Percentiles rank a stretch among this genome's conserved stretches.
These are phyloP conservation scores for Enoplosus armatus DNA, from an alignment of 2,797 vertebrate species.

Conservation along the genomic window DNA sequence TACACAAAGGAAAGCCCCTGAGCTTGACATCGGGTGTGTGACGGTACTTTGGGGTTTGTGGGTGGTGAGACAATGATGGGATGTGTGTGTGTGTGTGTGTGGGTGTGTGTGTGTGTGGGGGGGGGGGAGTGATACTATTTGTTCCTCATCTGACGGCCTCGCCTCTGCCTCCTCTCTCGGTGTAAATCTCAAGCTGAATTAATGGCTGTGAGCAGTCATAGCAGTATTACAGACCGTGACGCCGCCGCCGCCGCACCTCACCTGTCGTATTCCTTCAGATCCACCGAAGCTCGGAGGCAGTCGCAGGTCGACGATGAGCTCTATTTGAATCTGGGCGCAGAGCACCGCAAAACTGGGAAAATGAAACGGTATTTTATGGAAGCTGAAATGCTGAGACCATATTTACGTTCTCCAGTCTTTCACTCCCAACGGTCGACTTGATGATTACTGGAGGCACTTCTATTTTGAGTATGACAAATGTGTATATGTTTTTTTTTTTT, in stretches of 20 bases:
- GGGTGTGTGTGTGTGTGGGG: conserved; percentile 7
- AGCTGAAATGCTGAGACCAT: conserved; percentile 69
- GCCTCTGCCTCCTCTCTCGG: conserved; percentile 49
- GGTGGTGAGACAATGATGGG: conserved; percentile 32
- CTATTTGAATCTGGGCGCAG: conserved; percentile 38
- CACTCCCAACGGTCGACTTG: conserved; percentile 52
- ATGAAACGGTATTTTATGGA: conserved; percentile 54
- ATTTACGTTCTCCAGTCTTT: conserved; percentile 75
- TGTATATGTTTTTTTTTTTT: conserved; percentile 73
- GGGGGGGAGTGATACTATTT: conserved; percentile 21
- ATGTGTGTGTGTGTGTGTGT: background rate
- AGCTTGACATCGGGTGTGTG: conserved; percentile 62
- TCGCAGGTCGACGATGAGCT: conserved; percentile 35
- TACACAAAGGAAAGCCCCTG: conserved; percentile 53
- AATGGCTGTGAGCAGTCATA: conserved; percentile 40
- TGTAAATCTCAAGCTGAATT: conserved; percentile 49
- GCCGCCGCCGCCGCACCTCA: conserved; percentile 29
- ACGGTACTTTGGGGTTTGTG: conserved; percentile 73
- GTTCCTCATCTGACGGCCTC: conserved; percentile 48
- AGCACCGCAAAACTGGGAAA: conserved; percentile 34
- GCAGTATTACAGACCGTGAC: conserved; percentile 14
- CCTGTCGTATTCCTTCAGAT: conserved; percentile 49
- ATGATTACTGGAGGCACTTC: conserved; percentile 86
- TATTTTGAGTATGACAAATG: conserved; percentile 78
- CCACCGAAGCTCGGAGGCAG: conserved; percentile 54